phyloP scores from a whole-genome alignment of 2,113 vertebrate species.

The Coturnix japonica region DNA sequence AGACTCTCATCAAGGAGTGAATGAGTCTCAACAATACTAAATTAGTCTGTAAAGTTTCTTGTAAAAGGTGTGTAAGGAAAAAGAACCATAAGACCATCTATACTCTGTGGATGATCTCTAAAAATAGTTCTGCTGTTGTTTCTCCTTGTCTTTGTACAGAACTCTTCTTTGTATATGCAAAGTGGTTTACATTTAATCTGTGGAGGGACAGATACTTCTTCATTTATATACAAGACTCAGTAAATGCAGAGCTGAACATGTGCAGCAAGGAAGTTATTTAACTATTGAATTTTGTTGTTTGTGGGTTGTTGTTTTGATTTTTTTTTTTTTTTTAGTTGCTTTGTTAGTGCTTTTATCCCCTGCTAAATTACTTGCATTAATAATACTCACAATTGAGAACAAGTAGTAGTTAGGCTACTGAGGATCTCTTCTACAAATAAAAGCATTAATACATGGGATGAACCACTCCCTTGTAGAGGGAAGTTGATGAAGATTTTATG shows the following conservation, averaged over 20 bases:
- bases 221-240: constrained; percentile 14
- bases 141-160: background rate
- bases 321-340: background rate
- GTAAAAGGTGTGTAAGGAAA: background rate
- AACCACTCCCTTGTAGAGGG: background rate
- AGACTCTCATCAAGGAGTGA: background rate
- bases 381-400: background rate
- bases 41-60: background rate
- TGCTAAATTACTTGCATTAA: background rate
- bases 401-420: background rate
- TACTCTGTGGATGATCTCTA: background rate
- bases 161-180: background rate
- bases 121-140: background rate
- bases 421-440: background rate
- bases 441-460: background rate
- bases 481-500: background rate
- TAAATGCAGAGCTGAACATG: background rate
- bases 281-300: background rate
- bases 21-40: background rate
- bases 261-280: background rate
- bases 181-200: background rate
- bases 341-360: background rate
- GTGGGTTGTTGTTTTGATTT: too few relatives aligned
- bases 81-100: background rate
- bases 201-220: background rate